These are phyloP conservation scores for Chaetogeoica ovagalla DNA, from an alignment of 2,888 invertebrate genomes.

Conservation along the genomic window DNA sequence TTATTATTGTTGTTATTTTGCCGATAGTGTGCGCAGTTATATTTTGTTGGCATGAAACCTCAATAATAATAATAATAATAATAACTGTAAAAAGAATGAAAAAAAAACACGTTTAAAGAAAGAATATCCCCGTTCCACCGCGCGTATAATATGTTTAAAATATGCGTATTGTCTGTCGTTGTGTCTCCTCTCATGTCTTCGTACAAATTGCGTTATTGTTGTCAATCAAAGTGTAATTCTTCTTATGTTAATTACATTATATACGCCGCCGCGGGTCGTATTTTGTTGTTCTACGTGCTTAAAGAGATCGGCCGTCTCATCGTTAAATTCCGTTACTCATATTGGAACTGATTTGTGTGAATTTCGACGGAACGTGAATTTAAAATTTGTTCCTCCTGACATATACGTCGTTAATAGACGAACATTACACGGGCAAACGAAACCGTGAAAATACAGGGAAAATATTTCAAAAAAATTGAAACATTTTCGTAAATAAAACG, in stretches of 20 bases:
- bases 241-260: conserved; percentile 45
- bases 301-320: background rate
- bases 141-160: conserved; percentile 35
- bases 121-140: conserved; percentile 9
- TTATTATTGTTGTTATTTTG: conserved; percentile 8
- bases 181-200: conserved; percentile 12
- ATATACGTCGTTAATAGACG: too few relatives aligned
- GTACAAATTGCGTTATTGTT: conserved; percentile 33
- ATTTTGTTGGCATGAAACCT: conserved; percentile 34
- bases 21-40: background rate
- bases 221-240: conserved; percentile 44
- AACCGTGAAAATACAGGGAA: too few relatives aligned
- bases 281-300: background rate
- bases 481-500: too few relatives aligned
- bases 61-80: too few relatives aligned
- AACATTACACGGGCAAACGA: too few relatives aligned
- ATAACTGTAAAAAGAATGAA: conserved; percentile 26
- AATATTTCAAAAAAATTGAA: too few relatives aligned
- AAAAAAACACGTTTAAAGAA: too few relatives aligned
- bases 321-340: background rate
- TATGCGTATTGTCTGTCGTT: conserved; percentile 19
- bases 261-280: background rate
- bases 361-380: background rate
- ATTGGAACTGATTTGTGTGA: background rate
- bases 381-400: too few relatives aligned